Evolutionary conservation across 1,140 invertebrate genomes (phyloP), one percentile per base, ranked within the genome.

Genomic region (Drosophila asahinai): DNA sequence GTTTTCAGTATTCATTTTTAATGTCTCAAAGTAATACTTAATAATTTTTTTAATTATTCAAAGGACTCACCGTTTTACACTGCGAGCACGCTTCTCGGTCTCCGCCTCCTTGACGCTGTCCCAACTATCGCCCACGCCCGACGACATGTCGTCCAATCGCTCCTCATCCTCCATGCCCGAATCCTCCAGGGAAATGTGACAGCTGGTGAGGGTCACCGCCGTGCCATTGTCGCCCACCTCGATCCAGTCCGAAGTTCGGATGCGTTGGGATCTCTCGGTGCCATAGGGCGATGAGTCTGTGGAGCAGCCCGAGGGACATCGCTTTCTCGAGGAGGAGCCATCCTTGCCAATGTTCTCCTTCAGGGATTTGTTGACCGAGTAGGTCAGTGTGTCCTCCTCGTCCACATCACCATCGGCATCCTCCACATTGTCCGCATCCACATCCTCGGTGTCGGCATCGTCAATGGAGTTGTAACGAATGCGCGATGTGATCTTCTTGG

Each of bases 61-160:
- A 17, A 11, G 55, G 40, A 90, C 91, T 92, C 75, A 92, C 91
- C 91, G 91, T 68, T 92, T 92, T 42, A 83, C 78, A 65, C 68
- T 92, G 68, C 91, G 91, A 48, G 80, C 73, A 33, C 86, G 86
- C 19, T 91, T 91, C 47, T 92, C 83, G 64, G 81, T 90, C 78
- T 93, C 89, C 8, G 86, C 90, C 68, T 93, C 92, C 84, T 93
- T 93, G 61, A 92, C 92, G 60, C 92, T 93, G 42, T 93, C 92
- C 92, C 92, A 93, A n/a, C 92, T 93, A 55, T 93, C 92, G 59
- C 92, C 92, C 12, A 93, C 92, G 27, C 92, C 92, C 27, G 92
- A 93, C 19, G 92, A 92, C 91, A 92, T 93, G 57, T 93, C 92
- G 49, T 93, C 92, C 57, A 92, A 67, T 7, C 92, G 91, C 63